Conservation (phyloP, 1,140 invertebrate species). For the Drosophila elegans region DNA sequence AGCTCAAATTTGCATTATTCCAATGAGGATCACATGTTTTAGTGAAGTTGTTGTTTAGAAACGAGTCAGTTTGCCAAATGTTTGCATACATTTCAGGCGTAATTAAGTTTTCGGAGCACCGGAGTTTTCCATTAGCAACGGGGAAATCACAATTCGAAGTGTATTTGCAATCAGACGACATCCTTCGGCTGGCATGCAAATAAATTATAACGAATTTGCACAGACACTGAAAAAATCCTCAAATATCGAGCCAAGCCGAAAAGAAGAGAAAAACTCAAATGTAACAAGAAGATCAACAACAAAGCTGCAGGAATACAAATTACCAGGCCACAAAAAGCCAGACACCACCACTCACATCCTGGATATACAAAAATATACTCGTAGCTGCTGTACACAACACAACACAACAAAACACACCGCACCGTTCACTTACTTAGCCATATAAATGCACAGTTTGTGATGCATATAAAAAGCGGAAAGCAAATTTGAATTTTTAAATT, state of each 20-base stretch:
- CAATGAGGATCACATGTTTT: constrained; percentile 52
- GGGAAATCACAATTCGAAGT: constrained; percentile 13
- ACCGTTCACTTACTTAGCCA: constrained; percentile 46
- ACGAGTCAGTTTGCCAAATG: constrained; percentile 49
- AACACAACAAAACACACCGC: neutral
- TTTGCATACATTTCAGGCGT: constrained; percentile 74
- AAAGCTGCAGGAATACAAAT: constrained; percentile 80
- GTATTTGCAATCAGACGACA: constrained; percentile 5
- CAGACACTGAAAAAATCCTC: constrained; percentile 17
- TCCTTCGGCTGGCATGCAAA: constrained; percentile 9
- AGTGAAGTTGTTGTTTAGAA: constrained; percentile 4
- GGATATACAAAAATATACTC: constrained; percentile 4
- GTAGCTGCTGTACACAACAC: neutral
- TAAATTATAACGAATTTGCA: constrained; percentile 63
- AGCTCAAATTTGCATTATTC: constrained; percentile 82
- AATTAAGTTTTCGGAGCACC: constrained; percentile 63
- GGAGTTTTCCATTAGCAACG: constrained; percentile 49
- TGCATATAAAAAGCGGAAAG: constrained; percentile 82
- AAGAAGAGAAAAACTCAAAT: constrained; percentile 46
- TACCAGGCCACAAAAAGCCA: constrained; percentile 62
- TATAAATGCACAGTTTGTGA: constrained; percentile 80
- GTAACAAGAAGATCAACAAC: constrained; percentile 77
- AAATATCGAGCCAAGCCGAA: constrained; percentile 21
- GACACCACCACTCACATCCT: constrained; percentile 39
- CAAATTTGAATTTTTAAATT: constrained; percentile 84